Evolutionary conservation across 2,113 vertebrate genomes (phyloP), one percentile per base, ranked within the genome.

Genomic region (Brevimyrus niger): DNA sequence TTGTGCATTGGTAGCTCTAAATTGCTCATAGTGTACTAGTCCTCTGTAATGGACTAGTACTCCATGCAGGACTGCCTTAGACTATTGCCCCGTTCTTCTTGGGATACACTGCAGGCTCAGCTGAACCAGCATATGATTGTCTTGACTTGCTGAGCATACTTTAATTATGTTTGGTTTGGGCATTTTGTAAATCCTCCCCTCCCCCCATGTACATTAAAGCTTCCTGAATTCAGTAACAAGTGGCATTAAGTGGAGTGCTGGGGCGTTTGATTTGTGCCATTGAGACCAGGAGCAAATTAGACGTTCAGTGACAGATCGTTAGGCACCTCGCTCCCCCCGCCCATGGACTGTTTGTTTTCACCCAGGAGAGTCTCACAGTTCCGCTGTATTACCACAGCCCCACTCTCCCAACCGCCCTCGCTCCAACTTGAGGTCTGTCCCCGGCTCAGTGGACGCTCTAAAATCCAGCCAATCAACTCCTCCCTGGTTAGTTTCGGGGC

Each of bases 241-340:
- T 80, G 35, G 73, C 73, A 80, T 35, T 38, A 42, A 42, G 17
- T 38, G 73, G 73, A 80, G 31, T 80, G 31, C 73, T 80, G 73
- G 73, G 35, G 73, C 73, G 17, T 80, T 42, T 80, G 73, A 80
- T 80, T 80, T 35, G 73, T 80, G 73, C 73, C 73, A 19, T 80
- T 38, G 35, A 80, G 35, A 80, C 31, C 73, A 80, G 73, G 35
- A 19, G 73, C 73, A 35, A 80, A 80, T 80, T 80, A 80, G 73
- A 80, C 35, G 73, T 80, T 35, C 73, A 80, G 73, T 80, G 73
- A 80, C 73, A 80, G 73, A 80, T 80, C 73, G 35, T 80, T 80
- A 80, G 15, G 73, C 73, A 80, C 73, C 73, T 80, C 73, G 17
- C 73, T 80, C 73, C 35, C 73, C 35, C 73, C 35, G 35, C 73